Evolutionary conservation across 1,140 invertebrate genomes (phyloP).

Genomic region (Protaetia brevitarsis): DNA sequence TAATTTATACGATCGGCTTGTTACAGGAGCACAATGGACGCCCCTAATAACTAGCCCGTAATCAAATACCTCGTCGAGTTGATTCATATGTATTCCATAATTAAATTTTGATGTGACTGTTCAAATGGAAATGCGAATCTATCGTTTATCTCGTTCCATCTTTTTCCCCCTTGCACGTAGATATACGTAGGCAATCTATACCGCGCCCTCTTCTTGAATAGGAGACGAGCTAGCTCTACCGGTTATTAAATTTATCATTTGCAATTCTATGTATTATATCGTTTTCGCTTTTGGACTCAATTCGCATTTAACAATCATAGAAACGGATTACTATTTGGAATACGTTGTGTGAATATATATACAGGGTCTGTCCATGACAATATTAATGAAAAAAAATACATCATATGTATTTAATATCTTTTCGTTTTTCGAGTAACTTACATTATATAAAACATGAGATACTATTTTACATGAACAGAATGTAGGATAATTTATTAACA

Average conservation of each 20-base stretch:
- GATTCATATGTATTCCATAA: slow-evolving; percentile 49
- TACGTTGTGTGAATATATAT: not conserved
- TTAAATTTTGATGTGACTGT: slow-evolving; percentile 49
- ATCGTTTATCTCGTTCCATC: not conserved
- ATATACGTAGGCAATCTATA: not conserved
- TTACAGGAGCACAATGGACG: slow-evolving; percentile 46
- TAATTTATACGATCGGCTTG: slow-evolving; percentile 49
- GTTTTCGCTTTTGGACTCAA: not conserved
- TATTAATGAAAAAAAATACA: not conserved
- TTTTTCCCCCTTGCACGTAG: not conserved
- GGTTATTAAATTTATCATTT: slow-evolving; percentile 14
- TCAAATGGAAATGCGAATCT: slow-evolving; percentile 38
- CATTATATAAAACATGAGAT: no score
- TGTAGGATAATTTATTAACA: no score
- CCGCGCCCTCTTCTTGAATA: not conserved
- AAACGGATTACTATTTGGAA: not conserved
- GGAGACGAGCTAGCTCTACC: not conserved
- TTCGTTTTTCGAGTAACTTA: not conserved
- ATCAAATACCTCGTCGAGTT: slow-evolving; percentile 33
- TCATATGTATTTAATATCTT: not conserved
- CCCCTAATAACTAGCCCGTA: slow-evolving; percentile 45
- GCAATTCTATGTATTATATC: not conserved
- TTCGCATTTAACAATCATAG: not conserved
- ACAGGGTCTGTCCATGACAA: no score
- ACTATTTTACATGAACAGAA: no score